Conservation (phyloP, 2,888 invertebrate genomes). For the Gari tellinella region DNA sequence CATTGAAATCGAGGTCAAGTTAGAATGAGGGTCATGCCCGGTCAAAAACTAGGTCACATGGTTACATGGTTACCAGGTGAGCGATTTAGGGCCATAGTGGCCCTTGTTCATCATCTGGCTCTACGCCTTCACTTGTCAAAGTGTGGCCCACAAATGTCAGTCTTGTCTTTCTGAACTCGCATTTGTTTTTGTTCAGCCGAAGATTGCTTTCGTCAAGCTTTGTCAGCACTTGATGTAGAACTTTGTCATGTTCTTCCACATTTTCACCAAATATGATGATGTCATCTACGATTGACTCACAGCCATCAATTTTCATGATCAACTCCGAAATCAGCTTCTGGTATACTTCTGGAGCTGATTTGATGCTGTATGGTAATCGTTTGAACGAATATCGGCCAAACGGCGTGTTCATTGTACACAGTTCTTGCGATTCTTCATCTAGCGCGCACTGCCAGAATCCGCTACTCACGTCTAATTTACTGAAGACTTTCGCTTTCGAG, state of each 20-base stretch:
- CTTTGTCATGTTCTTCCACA: slow-evolving; percentile 28
- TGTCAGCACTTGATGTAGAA: slow-evolving; percentile 24
- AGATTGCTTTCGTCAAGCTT: slow-evolving; percentile 14
- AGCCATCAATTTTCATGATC: slow-evolving; percentile 37
- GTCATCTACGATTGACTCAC: slow-evolving; percentile 43
- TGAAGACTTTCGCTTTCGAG: slow-evolving; percentile 33
- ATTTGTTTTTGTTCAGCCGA: slow-evolving; percentile 20
- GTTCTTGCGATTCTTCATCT: slow-evolving; percentile 21
- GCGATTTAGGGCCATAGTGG: too few relatives aligned
- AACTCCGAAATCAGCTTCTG: slow-evolving; percentile 28
- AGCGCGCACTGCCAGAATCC: slow-evolving; percentile 38
- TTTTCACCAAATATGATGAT: slow-evolving; percentile 33
- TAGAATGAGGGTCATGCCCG: too few relatives aligned
- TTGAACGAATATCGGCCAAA: slow-evolving; percentile 36
- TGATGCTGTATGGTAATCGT: slow-evolving; percentile 39
- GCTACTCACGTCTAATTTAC: slow-evolving; percentile 27
- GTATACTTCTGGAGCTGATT: slow-evolving; percentile 41
- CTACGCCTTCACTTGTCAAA: slow-evolving; percentile 15
- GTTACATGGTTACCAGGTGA: too few relatives aligned
- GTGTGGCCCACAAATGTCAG: slow-evolving; percentile 19
- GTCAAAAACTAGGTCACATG: too few relatives aligned
- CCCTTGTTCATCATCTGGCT: too few relatives aligned
- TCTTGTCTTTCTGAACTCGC: slow-evolving; percentile 22
- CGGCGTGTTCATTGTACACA: slow-evolving; percentile 43
- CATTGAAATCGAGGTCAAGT: too few relatives aligned